Percentiles rank a stretch among this genome's conserved stretches.
phyloP scores from a whole-genome alignment of 2,113 vertebrate species.

The Catagonus wagneri region DNA sequence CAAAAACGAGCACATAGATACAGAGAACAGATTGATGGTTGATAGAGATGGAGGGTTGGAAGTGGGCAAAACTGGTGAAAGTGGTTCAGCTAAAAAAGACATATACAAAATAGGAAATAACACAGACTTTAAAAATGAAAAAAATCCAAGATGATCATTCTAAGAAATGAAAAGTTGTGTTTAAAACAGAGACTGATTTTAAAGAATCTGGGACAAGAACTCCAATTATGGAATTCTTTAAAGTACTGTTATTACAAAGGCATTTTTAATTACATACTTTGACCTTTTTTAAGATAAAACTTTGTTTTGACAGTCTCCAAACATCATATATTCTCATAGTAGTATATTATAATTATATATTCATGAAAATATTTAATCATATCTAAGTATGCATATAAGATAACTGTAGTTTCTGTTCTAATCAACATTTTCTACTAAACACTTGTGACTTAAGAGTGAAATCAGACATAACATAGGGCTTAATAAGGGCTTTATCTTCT shows the following conservation, averaged over 20 bases:
- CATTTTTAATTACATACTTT: not conserved
- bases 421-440: not conserved
- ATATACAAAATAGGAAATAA: not conserved
- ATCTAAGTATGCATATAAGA: not conserved
- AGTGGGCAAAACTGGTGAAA: not conserved
- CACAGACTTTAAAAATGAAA: not conserved
- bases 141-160: not conserved
- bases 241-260: not conserved
- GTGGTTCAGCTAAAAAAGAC: not conserved
- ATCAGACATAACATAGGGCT: not conserved
- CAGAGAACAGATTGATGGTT: not conserved
- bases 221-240: not conserved
- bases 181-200: not conserved
- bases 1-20: not conserved
- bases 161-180: not conserved
- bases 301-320: slow-evolving; percentile 1
- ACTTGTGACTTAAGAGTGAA: not conserved
- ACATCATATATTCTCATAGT: not conserved
- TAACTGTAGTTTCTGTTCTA: not conserved
- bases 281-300: not conserved
- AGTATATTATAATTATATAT: too few relatives aligned
- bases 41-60: not conserved
- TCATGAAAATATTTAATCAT: too few relatives aligned
- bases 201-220: not conserved
- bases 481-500: not conserved